Percentiles rank a stretch among this genome's conserved stretches.
Evolutionary conservation across 2,113 vertebrate species (phyloP).

Genomic region (human (Homo sapiens)): GRCh38 chr21:16434001-16434500

Average conservation of each 20-base stretch:
- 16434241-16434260: not conserved
- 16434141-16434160: conserved; percentile 26
- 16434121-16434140: not conserved
- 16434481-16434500: not conserved
- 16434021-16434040: not conserved
- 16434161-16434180: not conserved
- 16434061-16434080: not conserved
- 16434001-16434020: not conserved
- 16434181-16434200: not conserved
- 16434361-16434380: not conserved
- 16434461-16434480: not conserved
- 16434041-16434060: not conserved
- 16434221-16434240: not conserved
- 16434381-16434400: not conserved
- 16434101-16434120: not conserved
- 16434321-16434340: not conserved
- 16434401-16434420: not conserved
- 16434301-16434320: not conserved
- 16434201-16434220: not conserved
- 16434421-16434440: not conserved
- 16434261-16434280: not conserved
- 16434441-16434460: not conserved
- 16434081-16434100: not conserved
- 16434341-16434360: not conserved
- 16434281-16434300: not conserved